Percentiles rank a stretch among this genome's conserved stretches.
phyloP scores from a whole-genome alignment of 2,797 vertebrate genomes.

The Megaceryle alcyon region DNA sequence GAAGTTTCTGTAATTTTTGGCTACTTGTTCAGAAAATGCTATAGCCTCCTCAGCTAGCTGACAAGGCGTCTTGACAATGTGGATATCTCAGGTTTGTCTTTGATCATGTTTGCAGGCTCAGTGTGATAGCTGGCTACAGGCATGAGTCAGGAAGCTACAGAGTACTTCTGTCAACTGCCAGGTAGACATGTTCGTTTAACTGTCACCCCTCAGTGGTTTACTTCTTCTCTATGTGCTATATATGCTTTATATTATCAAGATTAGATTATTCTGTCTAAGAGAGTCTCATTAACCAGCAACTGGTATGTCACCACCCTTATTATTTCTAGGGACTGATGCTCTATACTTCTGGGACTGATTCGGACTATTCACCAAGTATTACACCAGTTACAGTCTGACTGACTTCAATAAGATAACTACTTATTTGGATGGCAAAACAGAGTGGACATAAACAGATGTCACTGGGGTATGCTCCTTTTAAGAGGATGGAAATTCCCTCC shows the following conservation, averaged over 20 bases:
- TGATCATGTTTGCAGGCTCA: neutral
- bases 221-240: neutral
- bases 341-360: neutral
- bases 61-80: neutral
- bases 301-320: accelerated
- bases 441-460: accelerated
- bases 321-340: neutral
- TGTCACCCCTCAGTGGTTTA: neutral
- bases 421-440: neutral
- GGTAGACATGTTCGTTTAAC: neutral
- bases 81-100: neutral
- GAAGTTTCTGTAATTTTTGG: neutral
- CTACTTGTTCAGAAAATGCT: neutral
- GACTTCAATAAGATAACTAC: accelerated
- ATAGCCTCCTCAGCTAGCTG: neutral
- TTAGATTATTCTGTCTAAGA: neutral
- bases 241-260: neutral
- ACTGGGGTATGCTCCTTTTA: neutral
- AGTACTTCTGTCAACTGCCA: neutral
- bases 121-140: neutral
- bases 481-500: neutral
- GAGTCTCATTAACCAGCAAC: neutral
- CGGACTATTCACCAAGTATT: neutral
- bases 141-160: neutral
- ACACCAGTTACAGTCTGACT: neutral